phyloP scores from a whole-genome alignment of 2,797 vertebrate genomes.

The Apogon hyalosoma region DNA sequence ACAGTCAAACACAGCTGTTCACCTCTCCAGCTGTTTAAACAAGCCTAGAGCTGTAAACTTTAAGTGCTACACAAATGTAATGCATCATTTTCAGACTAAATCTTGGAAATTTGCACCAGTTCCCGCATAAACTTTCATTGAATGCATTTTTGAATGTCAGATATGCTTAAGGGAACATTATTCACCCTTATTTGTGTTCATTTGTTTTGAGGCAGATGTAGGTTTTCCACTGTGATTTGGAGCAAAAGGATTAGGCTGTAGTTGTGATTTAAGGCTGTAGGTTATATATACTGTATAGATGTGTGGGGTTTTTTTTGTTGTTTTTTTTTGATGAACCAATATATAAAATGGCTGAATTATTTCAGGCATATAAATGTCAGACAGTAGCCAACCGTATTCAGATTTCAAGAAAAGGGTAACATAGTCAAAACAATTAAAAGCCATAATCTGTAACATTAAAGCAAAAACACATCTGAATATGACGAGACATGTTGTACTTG shows the following conservation, averaged over 20 bases:
- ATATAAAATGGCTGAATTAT: too few relatives aligned
- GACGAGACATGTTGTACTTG: too few relatives aligned
- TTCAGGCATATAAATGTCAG: too few relatives aligned
- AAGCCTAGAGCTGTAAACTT: conserved; percentile 23
- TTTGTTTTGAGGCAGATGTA: conserved; percentile 19
- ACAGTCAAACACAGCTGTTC: conserved; percentile 12
- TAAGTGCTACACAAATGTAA: not conserved
- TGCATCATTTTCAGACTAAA: conserved; percentile 15
- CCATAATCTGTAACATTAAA: too few relatives aligned
- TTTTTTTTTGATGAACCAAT: too few relatives aligned
- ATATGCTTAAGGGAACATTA: not conserved
- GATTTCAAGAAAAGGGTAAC: too few relatives aligned
- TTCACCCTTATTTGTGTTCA: not conserved
- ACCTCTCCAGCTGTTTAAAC: conserved; percentile 27
- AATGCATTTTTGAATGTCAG: conserved; percentile 9
- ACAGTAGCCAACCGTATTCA: too few relatives aligned
- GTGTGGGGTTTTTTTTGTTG: too few relatives aligned
- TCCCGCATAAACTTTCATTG: not conserved
- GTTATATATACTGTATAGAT: too few relatives aligned
- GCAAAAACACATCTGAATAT: too few relatives aligned
- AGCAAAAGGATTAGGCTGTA: not conserved
- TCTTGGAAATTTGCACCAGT: conserved; percentile 14
- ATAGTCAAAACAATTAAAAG: too few relatives aligned
- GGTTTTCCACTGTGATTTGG: not conserved
- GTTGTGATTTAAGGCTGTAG: not conserved